phyloP scores from a whole-genome alignment of 1,140 invertebrate species.

The Melipona quadrifasciata region DNA sequence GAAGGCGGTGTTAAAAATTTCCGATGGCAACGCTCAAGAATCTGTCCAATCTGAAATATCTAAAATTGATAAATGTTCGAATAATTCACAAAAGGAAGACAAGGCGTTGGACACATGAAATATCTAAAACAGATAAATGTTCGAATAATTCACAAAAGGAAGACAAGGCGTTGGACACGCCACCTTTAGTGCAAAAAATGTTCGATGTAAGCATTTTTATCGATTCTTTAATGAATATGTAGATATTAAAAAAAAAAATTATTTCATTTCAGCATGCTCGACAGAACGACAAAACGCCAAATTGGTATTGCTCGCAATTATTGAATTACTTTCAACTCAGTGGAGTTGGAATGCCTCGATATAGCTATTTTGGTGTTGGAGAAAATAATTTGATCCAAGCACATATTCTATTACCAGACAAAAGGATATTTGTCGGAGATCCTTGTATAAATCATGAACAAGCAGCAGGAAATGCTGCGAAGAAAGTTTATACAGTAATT shows the following conservation, averaged over 20 bases:
- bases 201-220: slow-evolving; percentile 76
- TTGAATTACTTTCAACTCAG: slow-evolving; percentile 77
- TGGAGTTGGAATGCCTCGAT: slow-evolving; percentile 77
- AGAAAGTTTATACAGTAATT: slow-evolving; percentile 72
- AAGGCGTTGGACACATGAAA: slow-evolving; percentile 64
- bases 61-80: neutral
- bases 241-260: neutral
- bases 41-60: neutral
- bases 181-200: slow-evolving; percentile 77
- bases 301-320: slow-evolving; percentile 73
- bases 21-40: slow-evolving; percentile 67
- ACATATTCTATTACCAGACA: slow-evolving; percentile 76
- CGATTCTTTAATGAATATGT: neutral
- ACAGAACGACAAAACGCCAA: slow-evolving; percentile 58
- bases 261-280: slow-evolving; percentile 70
- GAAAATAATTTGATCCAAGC: slow-evolving; percentile 71
- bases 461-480: slow-evolving; percentile 79
- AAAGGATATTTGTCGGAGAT: slow-evolving; percentile 73
- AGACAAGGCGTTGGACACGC: slow-evolving; percentile 68
- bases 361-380: slow-evolving; percentile 73
- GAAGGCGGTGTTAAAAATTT: slow-evolving; percentile 78
- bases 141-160: slow-evolving; percentile 42
- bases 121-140: neutral
- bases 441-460: slow-evolving; percentile 70
- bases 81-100: slow-evolving; percentile 49